Base-by-base conservation (phyloP, 2,888 invertebrate genomes). In the Leptinotarsa haldemani region DNA sequence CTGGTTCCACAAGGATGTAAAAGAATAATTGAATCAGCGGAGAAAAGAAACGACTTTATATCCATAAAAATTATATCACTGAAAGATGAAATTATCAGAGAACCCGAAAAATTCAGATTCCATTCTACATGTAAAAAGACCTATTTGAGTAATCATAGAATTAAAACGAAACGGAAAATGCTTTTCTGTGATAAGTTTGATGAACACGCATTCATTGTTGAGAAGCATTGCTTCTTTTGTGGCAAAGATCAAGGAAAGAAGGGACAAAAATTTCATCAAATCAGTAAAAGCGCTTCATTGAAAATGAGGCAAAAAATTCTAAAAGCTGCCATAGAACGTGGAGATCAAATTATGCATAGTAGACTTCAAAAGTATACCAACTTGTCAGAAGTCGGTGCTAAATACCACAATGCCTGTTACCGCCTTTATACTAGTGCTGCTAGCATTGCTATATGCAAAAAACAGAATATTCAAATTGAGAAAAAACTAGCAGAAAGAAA, bases 261-360 rank as follows among this genome's bases (percentile, higher is more conserved):
- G n/a, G 61, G 61, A 16, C 40, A 40, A 40, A 61, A 12, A 30
- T 61, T 40, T 40, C 30, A 61, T 40, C 15, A 61, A 61, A 40
- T 61, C n/a, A 61, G 30, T 56, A 56, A 56, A 56, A 22, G 12
- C 16, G 16, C 61, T 25, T 16, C 40, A 18, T n/a, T 13, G 15
- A 61, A 61, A 30, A 61, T 30, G 61, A 25, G 61, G 30, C n/a
- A 61, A n/a, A 61, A 30, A 7, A 61, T 61, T 30, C 18, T 40
- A n/a, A 61, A 61, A 15, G 61, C 61, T n/a, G 61, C 61, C n/a
- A 25, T 30, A 16, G 61, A 61, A 40, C 61, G 61, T 40, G 61
- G 61, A 7, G 61, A 61, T 61, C 30, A 61, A 61, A 40, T 30
- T 61, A 61, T 61, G 61, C 61, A 30, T 25, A 61, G 40, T 7